phyloP scores from a whole-genome alignment of 1,140 invertebrate genomes.

The Apis mellifera region DNA sequence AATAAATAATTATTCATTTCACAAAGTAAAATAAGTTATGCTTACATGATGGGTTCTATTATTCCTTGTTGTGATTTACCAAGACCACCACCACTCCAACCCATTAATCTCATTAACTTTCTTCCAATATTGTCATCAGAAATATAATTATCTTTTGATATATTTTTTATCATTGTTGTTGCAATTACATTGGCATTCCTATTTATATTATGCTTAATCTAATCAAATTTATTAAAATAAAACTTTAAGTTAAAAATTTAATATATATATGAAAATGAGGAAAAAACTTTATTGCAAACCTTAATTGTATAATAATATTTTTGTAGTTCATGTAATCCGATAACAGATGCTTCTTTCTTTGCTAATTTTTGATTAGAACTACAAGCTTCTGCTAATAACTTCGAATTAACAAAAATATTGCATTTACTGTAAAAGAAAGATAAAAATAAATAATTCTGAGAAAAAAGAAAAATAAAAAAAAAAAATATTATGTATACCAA shows the following conservation, averaged over 20 bases:
- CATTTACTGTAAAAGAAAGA: constrained; percentile 61
- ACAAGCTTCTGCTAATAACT: constrained; percentile 67
- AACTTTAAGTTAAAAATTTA: not conserved
- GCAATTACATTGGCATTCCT: constrained; percentile 30
- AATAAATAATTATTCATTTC: not conserved
- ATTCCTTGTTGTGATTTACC: constrained; percentile 87
- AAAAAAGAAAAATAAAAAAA: not conserved
- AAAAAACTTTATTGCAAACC: constrained; percentile 65
- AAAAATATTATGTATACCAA: constrained; percentile 45
- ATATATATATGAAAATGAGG: not conserved
- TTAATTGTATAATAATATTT: constrained; percentile 82
- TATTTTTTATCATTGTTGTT: constrained; percentile 38
- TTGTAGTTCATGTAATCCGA: constrained; percentile 76
- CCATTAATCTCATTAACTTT: constrained; percentile 90
- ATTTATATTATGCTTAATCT: constrained; percentile 48
- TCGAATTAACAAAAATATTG: constrained; percentile 73
- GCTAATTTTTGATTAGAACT: constrained; percentile 76
- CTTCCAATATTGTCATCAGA: constrained; percentile 83
- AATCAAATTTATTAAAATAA: too few relatives aligned
- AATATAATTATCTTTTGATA: constrained; percentile 63
- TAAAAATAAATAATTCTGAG: not conserved
- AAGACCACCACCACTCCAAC: constrained; percentile 90
- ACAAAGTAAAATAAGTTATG: constrained; percentile 8
- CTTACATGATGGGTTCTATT: constrained; percentile 84
- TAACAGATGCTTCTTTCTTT: constrained; percentile 76